A percentile compares a stretch with the other conserved stretches of the same genome.
Evolutionary conservation across 2,888 invertebrate genomes (phyloP).

Genomic region (Napeogenes sylphis): DNA sequence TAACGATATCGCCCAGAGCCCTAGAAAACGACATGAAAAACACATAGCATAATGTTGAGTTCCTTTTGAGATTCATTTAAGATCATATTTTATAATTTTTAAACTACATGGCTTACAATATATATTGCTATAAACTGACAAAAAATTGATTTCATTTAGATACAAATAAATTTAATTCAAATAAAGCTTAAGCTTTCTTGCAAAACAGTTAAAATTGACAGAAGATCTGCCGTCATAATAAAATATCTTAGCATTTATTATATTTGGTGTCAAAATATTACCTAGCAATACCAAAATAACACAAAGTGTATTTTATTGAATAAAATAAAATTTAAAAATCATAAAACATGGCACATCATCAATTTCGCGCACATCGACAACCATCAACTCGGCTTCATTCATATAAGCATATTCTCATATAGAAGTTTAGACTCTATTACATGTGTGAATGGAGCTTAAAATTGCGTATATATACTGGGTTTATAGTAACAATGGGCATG

Average conservation of each 20-base stretch:
- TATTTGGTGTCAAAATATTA: neutral
- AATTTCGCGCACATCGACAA: conserved; percentile 28
- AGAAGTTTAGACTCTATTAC: conserved; percentile 13
- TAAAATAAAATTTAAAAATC: conserved; percentile 24
- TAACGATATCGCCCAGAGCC: too few species aligned
- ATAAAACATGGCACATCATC: conserved; percentile 31
- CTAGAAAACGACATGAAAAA: too few species aligned
- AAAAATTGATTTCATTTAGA: too few species aligned
- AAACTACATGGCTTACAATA: too few species aligned
- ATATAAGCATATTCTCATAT: conserved; percentile 13
- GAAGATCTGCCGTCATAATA: neutral
- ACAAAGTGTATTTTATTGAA: conserved; percentile 20
- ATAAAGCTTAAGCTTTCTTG: too few species aligned
- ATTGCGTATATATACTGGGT: conserved; percentile 10
- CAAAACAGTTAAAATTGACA: too few species aligned
- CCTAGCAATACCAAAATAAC: conserved; percentile 8
- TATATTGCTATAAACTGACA: too few species aligned
- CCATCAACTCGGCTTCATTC: conserved; percentile 22
- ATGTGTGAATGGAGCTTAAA: conserved; percentile 9
- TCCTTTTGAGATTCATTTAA: too few species aligned
- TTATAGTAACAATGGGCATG: conserved; percentile 10
- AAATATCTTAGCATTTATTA: neutral
- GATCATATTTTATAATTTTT: too few species aligned
- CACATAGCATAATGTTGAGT: too few species aligned
- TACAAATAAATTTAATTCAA: too few species aligned